Conservation (phyloP, 2,113 vertebrate species). For the Noctilio leporinus region DNA sequence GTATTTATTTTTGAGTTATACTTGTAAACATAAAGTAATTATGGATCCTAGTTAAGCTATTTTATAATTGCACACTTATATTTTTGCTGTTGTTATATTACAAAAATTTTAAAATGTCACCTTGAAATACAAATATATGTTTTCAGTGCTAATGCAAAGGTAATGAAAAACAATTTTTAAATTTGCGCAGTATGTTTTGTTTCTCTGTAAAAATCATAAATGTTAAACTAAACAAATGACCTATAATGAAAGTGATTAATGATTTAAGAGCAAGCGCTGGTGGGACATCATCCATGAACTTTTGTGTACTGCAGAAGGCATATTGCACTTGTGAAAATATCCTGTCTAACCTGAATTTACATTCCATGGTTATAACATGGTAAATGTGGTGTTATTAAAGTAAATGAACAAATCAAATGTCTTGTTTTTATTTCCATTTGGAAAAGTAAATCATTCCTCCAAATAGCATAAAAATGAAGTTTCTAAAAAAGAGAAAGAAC, state of each 20-base stretch:
- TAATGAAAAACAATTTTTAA: not conserved
- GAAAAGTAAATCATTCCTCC: not conserved
- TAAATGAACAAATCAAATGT: not conserved
- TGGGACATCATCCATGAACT: not conserved
- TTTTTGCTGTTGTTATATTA: constrained; percentile 50
- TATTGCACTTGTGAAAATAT: not conserved
- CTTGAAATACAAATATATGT: constrained; percentile 20
- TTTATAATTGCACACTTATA: constrained; percentile 38
- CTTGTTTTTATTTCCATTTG: not conserved
- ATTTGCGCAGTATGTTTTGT: not conserved
- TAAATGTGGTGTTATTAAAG: not conserved
- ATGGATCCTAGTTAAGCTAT: not conserved
- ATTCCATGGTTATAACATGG: constrained; percentile 28
- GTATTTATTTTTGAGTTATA: constrained; percentile 20
- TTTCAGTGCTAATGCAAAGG: not conserved
- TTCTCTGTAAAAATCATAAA: not conserved
- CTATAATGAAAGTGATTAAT: not conserved
- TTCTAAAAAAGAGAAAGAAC: not conserved
- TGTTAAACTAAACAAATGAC: not conserved
- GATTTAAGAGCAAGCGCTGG: not conserved
- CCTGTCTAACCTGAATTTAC: constrained; percentile 13
- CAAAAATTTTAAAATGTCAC: constrained; percentile 36
- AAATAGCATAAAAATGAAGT: not conserved
- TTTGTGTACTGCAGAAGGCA: not conserved
- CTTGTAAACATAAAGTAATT: not conserved